Evolutionary conservation across 1,140 invertebrate genomes (phyloP).

Genomic region (Listronotus oregonensis): DNA sequence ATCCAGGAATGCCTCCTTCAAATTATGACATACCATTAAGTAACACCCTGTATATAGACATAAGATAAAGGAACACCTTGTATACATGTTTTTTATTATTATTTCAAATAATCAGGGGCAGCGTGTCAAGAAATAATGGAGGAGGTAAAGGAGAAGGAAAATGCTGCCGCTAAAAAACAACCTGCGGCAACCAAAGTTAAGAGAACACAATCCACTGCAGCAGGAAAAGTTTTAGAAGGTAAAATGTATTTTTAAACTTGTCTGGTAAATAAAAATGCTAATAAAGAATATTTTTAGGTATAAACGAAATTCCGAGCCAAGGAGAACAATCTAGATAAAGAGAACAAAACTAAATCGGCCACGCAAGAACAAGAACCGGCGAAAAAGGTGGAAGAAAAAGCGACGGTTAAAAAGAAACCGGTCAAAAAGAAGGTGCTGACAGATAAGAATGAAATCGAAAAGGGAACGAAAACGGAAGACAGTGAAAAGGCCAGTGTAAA

Average conservation of each 20-base stretch:
- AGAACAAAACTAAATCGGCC: constrained; percentile 53
- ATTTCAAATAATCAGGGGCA: constrained; percentile 45
- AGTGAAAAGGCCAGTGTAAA: constrained; percentile 19
- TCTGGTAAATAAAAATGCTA: too few relatives aligned
- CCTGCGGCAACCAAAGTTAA: constrained; percentile 43
- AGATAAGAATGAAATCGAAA: constrained; percentile 55
- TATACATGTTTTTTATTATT: too few relatives aligned
- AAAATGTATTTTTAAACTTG: not conserved
- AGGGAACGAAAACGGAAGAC: constrained; percentile 52
- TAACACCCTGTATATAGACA: too few relatives aligned
- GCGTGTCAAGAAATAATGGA: constrained; percentile 53
- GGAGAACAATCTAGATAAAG: constrained; percentile 49
- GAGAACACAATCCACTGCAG: constrained; percentile 45
- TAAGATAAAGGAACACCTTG: too few relatives aligned
- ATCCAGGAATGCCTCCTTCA: too few relatives aligned
- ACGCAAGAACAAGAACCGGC: constrained; percentile 19
- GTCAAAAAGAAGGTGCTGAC: constrained; percentile 51
- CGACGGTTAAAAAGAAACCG: constrained; percentile 41
- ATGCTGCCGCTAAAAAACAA: constrained; percentile 19
- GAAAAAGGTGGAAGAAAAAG: constrained; percentile 35
- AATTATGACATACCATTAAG: too few relatives aligned
- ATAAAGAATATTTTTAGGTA: constrained; percentile 25
- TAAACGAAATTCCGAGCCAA: constrained; percentile 52
- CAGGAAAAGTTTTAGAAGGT: constrained; percentile 48
- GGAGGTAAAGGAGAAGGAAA: constrained; percentile 54